Conservation (phyloP, 1,140 invertebrate species). For the Glomeris maerens region DNA sequence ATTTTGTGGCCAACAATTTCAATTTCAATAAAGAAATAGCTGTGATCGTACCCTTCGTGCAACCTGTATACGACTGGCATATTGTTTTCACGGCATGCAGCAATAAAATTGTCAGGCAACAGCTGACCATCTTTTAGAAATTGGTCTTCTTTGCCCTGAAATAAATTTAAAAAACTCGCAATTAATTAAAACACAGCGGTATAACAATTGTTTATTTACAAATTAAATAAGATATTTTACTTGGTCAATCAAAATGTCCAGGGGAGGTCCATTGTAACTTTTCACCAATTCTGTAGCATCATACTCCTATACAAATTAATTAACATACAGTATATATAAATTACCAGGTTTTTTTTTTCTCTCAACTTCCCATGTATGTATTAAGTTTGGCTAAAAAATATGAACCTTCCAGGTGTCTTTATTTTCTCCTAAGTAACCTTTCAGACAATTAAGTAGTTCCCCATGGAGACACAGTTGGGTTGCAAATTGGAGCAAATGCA, state of each 20-base stretch:
- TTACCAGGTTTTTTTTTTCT: too few species aligned
- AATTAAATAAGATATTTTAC: too few species aligned
- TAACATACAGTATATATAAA: too few species aligned
- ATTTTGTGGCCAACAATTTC: too few species aligned
- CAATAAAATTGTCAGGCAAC: conserved; percentile 68
- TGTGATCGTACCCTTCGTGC: too few species aligned
- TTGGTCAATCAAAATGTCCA: conserved; percentile 82
- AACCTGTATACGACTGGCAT: conserved; percentile 58
- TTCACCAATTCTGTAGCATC: conserved; percentile 74
- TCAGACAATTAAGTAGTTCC: conserved; percentile 72
- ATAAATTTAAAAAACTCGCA: too few species aligned
- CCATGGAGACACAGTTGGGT: conserved; percentile 72
- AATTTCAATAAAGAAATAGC: too few species aligned
- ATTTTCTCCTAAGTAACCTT: conserved; percentile 66
- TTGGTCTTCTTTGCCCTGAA: conserved; percentile 64
- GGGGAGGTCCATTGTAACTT: conserved; percentile 65
- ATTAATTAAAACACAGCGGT: too few species aligned
- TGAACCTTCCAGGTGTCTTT: conserved; percentile 47
- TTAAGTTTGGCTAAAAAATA: too few species aligned
- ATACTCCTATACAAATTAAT: conserved; percentile 42
- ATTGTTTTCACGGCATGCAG: conserved; percentile 50
- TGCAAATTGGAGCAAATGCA: conserved; percentile 92
- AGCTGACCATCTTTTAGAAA: conserved; percentile 70
- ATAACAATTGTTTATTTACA: conserved; percentile 7
- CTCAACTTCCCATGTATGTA: too few species aligned